Percentiles rank a stretch among this genome's conserved stretches.
phyloP scores from a whole-genome alignment of 2,888 invertebrate species.

The Unio delphinus region DNA sequence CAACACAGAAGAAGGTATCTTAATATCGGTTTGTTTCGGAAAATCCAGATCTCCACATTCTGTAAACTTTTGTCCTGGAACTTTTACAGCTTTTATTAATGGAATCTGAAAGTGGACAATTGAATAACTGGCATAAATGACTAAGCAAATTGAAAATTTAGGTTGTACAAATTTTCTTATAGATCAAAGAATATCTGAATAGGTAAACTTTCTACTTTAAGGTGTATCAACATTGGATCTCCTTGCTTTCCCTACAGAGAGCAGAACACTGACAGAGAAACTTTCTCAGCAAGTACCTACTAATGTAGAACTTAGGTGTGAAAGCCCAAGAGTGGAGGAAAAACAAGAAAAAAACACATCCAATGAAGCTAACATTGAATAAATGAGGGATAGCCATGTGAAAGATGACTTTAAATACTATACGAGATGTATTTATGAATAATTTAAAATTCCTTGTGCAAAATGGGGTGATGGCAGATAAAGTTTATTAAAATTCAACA shows the following conservation, averaged over 20 bases:
- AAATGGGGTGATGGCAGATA: constrained; percentile 27
- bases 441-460: constrained; percentile 23
- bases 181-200: no score
- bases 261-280: constrained; percentile 1
- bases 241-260: constrained; percentile 11
- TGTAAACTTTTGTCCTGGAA: no score
- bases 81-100: no score
- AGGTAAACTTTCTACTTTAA: constrained; percentile 7
- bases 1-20: no score
- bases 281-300: background rate
- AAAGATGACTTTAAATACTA: constrained; percentile 7
- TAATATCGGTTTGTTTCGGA: no score
- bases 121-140: no score
- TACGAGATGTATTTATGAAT: constrained; percentile 10
- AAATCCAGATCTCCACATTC: no score
- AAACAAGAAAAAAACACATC: background rate
- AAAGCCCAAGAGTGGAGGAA: background rate
- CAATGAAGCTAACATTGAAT: background rate
- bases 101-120: no score
- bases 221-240: constrained; percentile 11
- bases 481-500: constrained; percentile 14
- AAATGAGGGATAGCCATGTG: background rate
- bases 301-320: background rate
- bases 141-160: no score
- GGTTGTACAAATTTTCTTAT: no score